Base-by-base conservation (phyloP, 2,113 vertebrate species). In the Indri indri region DNA sequence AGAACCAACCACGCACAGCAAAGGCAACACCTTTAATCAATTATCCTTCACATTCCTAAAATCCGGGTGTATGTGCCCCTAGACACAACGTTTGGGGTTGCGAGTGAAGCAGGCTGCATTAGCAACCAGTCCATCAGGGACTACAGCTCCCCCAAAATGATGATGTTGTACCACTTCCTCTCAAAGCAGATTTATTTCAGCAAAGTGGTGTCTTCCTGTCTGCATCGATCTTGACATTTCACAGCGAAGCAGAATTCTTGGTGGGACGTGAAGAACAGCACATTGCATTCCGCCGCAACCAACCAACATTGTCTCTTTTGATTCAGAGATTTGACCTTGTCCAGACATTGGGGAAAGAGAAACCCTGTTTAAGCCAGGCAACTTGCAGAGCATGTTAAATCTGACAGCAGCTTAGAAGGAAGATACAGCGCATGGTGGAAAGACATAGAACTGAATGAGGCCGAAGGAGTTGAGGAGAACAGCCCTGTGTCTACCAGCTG, bases 251-350 rank as follows among this genome's bases (percentile, higher is more conserved):
- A 16, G 80, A 68, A 45, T 20, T 87, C n/a, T 14, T 40, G 81
- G 52, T 63, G 66, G 45, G n/a, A 54, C 0, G 1, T n/a, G 34
- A 30, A 76, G 68, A 70, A 17, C 2, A 47, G 9, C 1, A 47
- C 32, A 34, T 16, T 27, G 12, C 40, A 45, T 65, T 34, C 61
- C 27, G 6, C 7, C 20, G 1, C 1, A 2, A 79, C 32, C 1
- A 2, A 79, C 32, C 32, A 17, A 47, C 25, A n/a, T n/a, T 32
- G 25, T 76, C 77, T 52, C 37, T 68, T 73, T 85, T 89, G 79
- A 73, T 59, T 71, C 32, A 81, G 90, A 47, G 47, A 71, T 52
- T 57, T 94, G 68, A 77, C 23, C 25, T 74, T 59, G 63, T 84
- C n/a, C 42, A 93, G 92, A 40, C 23, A 4, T 0, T 34, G 52